phyloP scores from a whole-genome alignment of 1,140 invertebrate genomes.

The Scylla paramamosain region DNA sequence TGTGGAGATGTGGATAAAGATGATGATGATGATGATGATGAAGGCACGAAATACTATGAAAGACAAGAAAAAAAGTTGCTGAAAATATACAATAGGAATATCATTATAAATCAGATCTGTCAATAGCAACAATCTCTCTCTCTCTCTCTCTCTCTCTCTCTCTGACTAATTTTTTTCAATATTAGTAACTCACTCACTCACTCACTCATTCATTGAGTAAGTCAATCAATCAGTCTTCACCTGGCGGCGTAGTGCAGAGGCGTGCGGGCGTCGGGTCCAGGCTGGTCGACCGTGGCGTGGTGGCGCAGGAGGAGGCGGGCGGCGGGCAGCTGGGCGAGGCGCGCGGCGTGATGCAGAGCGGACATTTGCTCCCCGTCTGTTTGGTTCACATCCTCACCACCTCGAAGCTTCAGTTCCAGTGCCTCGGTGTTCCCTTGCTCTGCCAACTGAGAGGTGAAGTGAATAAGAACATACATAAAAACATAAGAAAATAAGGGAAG shows the following conservation, averaged over 20 bases:
- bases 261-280: slow-evolving; percentile 80
- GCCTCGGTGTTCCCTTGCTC: slow-evolving; percentile 61
- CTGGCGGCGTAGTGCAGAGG: slow-evolving; percentile 81
- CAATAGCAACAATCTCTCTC: too few species aligned
- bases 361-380: slow-evolving; percentile 80
- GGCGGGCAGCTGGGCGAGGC: slow-evolving; percentile 79
- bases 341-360: slow-evolving; percentile 81
- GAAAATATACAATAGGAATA: too few species aligned
- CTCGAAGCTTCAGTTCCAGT: slow-evolving; percentile 27
- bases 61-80: too few species aligned
- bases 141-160: too few species aligned
- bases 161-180: too few species aligned
- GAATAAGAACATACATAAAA: neutral
- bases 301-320: slow-evolving; percentile 79
- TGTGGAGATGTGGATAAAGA: too few species aligned
- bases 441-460: slow-evolving; percentile 50
- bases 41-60: too few species aligned
- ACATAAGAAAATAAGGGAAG: too few species aligned
- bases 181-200: neutral
- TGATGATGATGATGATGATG: too few species aligned
- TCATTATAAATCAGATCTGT: too few species aligned
- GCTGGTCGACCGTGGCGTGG: slow-evolving; percentile 80
- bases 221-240: slow-evolving; percentile 76
- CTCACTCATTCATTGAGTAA: neutral
- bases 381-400: slow-evolving; percentile 78